Percentiles rank a stretch among this genome's conserved stretches.
Evolutionary conservation across 2,113 vertebrate species (phyloP).

Genomic region (Emydura subglobosa): DNA sequence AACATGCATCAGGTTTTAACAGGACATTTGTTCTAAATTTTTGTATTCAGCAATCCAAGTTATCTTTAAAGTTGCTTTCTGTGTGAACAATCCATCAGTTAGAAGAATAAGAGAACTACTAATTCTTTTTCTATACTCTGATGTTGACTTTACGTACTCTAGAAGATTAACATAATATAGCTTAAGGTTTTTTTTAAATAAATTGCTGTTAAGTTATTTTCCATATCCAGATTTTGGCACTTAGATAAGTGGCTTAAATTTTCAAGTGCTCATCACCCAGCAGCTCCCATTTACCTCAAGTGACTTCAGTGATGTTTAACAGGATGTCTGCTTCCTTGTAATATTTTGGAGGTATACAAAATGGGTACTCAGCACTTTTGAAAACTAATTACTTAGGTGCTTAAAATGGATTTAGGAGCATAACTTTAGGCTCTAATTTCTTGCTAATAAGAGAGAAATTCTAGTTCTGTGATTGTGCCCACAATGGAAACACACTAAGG

Average conservation of each 20-base stretch:
- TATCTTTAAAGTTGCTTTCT: neutral
- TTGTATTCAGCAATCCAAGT: neutral
- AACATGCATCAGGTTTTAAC: neutral
- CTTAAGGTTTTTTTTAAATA: neutral
- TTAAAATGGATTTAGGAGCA: neutral
- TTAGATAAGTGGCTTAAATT: neutral
- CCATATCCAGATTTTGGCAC: neutral
- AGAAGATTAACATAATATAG: neutral
- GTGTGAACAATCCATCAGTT: neutral
- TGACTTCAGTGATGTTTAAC: neutral
- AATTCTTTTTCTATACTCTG: too few species aligned
- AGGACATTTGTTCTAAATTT: neutral
- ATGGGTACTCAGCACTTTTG: neutral
- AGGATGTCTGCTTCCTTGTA: neutral
- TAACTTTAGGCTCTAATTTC: neutral
- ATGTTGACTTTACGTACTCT: too few species aligned
- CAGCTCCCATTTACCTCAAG: neutral
- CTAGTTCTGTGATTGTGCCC: neutral
- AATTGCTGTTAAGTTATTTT: neutral
- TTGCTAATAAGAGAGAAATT: neutral
- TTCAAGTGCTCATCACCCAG: too few species aligned
- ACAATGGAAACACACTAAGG: neutral
- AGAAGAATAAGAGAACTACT: neutral
- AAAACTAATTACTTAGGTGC: neutral
- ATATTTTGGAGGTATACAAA: neutral